Percentiles rank a stretch among this genome's conserved stretches.
Conservation (phyloP, 2,888 invertebrate species). For the Glyphotaelius pellucidus region DNA sequence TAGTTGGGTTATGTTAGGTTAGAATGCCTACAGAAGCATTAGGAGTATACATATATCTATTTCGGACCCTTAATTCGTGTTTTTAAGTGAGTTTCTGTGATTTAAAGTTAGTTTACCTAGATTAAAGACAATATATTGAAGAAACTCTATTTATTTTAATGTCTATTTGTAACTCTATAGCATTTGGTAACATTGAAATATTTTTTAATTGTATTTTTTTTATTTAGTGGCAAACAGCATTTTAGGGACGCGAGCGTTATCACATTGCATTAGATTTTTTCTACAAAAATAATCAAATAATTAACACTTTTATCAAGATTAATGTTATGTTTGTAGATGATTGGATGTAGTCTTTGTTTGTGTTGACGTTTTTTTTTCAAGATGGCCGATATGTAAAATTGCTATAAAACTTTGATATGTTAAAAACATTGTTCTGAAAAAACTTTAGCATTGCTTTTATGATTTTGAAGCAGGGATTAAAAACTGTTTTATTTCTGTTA, state of each 20-base stretch:
- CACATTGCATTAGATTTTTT: slow-evolving; percentile 2
- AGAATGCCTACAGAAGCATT: background rate
- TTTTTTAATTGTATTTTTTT: background rate
- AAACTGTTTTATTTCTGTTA: background rate
- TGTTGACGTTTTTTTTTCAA: background rate
- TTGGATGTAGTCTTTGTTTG: background rate
- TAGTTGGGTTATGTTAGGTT: background rate
- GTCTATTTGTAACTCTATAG: background rate
- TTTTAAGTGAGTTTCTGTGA: background rate
- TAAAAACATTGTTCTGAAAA: slow-evolving; percentile 7
- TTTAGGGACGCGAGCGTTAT: background rate
- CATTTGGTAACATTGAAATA: background rate
- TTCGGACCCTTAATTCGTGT: background rate
- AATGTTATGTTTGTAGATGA: background rate
- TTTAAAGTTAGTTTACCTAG: background rate
- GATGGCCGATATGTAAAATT: slow-evolving; percentile 30
- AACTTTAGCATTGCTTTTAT: background rate
- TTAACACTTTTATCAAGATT: background rate
- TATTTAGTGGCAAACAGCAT: background rate
- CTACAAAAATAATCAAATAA: background rate
- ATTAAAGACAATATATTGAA: background rate
- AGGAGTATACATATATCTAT: background rate
- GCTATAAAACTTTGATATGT: slow-evolving; percentile 39
- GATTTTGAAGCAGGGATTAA: background rate
- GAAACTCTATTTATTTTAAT: background rate